Evolutionary conservation across 2,888 invertebrate genomes (phyloP), one percentile per base, ranked within the genome.

Genomic region (Sesia bembeciformis): DNA sequence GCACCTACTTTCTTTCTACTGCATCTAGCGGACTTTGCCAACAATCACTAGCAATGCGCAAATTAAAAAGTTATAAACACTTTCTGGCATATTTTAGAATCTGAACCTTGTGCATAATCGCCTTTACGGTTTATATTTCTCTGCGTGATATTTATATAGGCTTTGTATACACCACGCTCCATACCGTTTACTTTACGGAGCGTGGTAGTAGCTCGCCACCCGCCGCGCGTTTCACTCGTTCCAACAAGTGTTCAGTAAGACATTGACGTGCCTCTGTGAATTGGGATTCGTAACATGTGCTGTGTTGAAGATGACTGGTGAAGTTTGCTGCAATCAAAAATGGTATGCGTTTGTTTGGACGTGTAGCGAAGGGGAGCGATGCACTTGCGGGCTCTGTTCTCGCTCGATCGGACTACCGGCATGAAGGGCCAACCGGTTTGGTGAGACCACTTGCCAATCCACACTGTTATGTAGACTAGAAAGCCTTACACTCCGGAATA

Each of bases 381-480:
- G 84, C 82, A 81, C 72, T 75, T 84, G 74, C 71, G 80, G 69
- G 71, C 70, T 64, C 72, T 78, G 65, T 68, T 81, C 72, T 72
- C 78, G 57, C 68, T 72, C 66, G 80, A 78, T 65, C 74, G 75
- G 68, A 68, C 67, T 63, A 71, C 76, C 52, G 52, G 79, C 74
- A 88, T 89, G 88, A 87, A 85, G 83, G 89, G 86, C 66, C 86
- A 85, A 86, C 88, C 89, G 86, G 88, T 89, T 84, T 89, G 88
- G 88, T 89, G 78, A 89, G 87, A 79, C 72, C 74, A 76, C 71
- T 70, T 72, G 66, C 74, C 72, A 71, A 78, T 71, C 72, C 64
- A 69, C 72, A 67, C 66, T 53, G 51, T 51, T 57, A 62, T 65
- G 65, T 70, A 67, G 68, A 71, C 60, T 73, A 73, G 74, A 73